Percentiles rank a stretch among this genome's conserved stretches.
Evolutionary conservation across 1,140 invertebrate genomes (phyloP).

Genomic region (Saccostrea cuccullata): DNA sequence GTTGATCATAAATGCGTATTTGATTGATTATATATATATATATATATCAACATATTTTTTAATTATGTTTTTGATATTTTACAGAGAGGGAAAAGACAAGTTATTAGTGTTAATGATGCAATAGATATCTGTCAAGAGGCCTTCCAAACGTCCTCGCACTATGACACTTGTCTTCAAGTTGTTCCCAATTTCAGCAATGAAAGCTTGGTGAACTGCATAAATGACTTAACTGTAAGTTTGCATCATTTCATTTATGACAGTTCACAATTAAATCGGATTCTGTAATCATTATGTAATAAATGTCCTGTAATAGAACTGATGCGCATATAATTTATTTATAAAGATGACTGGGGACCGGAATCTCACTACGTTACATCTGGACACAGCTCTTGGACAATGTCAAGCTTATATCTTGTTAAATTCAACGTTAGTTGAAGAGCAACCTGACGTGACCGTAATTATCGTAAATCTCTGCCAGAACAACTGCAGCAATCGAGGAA

Average conservation of each 20-base stretch:
- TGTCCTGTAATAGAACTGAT: neutral
- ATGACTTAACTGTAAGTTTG: neutral
- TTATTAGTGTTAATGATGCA: neutral
- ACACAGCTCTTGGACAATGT: neutral
- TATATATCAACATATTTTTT: no score
- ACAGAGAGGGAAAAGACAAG: neutral
- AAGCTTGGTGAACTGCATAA: neutral
- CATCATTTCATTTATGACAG: neutral
- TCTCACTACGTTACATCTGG: neutral
- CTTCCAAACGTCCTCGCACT: neutral
- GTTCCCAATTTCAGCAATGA: constrained; percentile 3
- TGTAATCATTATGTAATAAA: no score
- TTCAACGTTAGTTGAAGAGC: neutral
- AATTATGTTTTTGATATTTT: neutral
- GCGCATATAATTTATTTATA: neutral
- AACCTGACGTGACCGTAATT: neutral
- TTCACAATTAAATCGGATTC: no score
- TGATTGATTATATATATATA: neutral
- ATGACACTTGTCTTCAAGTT: neutral
- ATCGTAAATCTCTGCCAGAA: neutral
- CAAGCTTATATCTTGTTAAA: neutral
- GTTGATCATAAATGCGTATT: neutral
- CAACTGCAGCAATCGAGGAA: neutral
- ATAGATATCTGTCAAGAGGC: neutral
- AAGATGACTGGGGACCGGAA: neutral